These are phyloP conservation scores for Drosophila ezoana DNA, from an alignment of 2,888 invertebrate genomes.

Conservation along the genomic window DNA sequence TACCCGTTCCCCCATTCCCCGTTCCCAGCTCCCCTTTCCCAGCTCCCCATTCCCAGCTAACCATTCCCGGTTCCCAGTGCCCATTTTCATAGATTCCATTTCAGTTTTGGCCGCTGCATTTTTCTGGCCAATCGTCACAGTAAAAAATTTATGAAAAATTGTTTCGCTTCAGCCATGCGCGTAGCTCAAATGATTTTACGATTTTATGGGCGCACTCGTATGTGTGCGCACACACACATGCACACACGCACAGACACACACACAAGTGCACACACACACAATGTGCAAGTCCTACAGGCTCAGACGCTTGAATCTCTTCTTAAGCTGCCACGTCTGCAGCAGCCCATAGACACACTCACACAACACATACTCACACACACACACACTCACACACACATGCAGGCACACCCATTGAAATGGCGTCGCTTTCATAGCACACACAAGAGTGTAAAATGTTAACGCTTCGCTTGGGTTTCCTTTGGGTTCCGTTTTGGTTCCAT, in stretches of 20 bases:
- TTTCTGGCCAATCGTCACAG: constrained; percentile 43
- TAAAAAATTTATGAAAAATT: constrained; percentile 38
- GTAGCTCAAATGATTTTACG: constrained; percentile 57
- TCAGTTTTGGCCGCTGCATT: constrained; percentile 11
- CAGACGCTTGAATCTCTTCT: constrained; percentile 39
- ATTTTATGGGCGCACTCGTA: neutral
- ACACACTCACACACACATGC: neutral
- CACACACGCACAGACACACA: neutral
- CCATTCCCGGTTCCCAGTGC: neutral
- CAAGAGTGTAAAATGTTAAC: constrained; percentile 77
- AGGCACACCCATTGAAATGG: constrained; percentile 50
- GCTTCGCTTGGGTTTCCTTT: constrained; percentile 68
- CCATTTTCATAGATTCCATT: neutral
- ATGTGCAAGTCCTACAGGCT: constrained; percentile 43
- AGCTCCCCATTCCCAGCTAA: neutral
- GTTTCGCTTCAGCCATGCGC: constrained; percentile 24
- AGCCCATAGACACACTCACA: neutral
- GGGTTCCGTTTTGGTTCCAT: constrained; percentile 23
- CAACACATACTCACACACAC: neutral
- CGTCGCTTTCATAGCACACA: constrained; percentile 74
- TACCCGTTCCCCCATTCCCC: neutral
- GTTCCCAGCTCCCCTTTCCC: neutral
- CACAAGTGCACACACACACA: constrained; percentile 3
- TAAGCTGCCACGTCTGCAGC: constrained; percentile 27
- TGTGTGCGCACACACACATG: neutral